phyloP scores from a whole-genome alignment of 2,888 invertebrate species.

The Bhutanitis thaidina region DNA sequence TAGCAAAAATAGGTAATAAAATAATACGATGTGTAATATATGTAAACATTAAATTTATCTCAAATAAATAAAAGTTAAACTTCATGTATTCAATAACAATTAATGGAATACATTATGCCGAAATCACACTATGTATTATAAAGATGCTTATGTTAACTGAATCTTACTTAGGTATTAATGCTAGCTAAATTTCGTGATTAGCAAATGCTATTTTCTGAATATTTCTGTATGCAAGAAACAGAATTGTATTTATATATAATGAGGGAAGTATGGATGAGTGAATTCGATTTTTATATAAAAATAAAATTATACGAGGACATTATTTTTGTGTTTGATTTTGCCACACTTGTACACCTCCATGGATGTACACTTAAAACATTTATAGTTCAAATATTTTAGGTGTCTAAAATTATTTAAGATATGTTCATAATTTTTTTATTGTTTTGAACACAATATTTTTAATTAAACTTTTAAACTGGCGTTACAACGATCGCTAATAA shows the following conservation, averaged over 20 bases:
- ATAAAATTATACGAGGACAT: slow-evolving; percentile 74
- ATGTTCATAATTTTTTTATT: too few species aligned
- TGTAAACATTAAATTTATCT: slow-evolving; percentile 58
- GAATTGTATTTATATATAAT: slow-evolving; percentile 74
- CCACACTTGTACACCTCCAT: too few species aligned
- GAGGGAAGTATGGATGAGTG: slow-evolving; percentile 68
- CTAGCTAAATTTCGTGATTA: slow-evolving; percentile 76
- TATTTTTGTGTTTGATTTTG: slow-evolving; percentile 30
- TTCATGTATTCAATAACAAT: slow-evolving; percentile 34
- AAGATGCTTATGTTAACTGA: slow-evolving; percentile 58
- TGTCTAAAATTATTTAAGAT: too few species aligned
- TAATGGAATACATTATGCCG: slow-evolving; percentile 48
- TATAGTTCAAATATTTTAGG: too few species aligned
- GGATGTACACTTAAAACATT: too few species aligned
- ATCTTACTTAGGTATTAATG: slow-evolving; percentile 65
- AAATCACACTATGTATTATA: slow-evolving; percentile 67
- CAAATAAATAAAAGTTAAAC: slow-evolving; percentile 29
- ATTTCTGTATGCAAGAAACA: slow-evolving; percentile 64
- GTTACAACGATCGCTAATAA: too few species aligned
- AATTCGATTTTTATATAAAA: slow-evolving; percentile 78
- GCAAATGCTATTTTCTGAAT: slow-evolving; percentile 78
- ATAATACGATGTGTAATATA: slow-evolving; percentile 60
- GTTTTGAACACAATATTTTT: too few species aligned
- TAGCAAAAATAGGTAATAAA: slow-evolving; percentile 65
- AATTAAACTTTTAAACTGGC: too few species aligned